A percentile compares a stretch with the other conserved stretches of the same genome.
Conservation (phyloP, 2,797 vertebrate species). For the Brachyrhaphis roseni region DNA sequence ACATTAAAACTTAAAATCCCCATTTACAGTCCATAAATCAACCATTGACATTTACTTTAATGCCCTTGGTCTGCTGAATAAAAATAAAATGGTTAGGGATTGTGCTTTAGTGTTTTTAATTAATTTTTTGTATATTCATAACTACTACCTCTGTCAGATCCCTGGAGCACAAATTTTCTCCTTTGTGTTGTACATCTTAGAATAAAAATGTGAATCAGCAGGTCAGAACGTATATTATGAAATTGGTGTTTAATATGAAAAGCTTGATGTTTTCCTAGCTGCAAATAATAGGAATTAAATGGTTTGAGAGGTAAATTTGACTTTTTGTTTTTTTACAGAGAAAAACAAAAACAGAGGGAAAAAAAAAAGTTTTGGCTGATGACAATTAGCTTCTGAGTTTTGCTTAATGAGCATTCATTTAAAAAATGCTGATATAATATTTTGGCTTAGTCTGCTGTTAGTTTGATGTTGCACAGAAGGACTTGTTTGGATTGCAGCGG, state of each 20-base stretch:
- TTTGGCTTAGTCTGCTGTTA: not conserved
- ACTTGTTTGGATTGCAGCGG: slow-evolving; percentile 8
- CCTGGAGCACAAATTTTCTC: not conserved
- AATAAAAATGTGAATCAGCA: not conserved
- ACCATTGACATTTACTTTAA: not conserved
- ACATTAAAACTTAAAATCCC: not conserved
- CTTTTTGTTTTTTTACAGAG: slow-evolving; percentile 5
- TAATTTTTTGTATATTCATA: not conserved
- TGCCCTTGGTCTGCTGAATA: not conserved
- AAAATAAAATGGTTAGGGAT: not conserved
- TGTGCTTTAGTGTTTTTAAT: not conserved
- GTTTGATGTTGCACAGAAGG: not conserved
- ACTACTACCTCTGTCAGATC: not conserved
- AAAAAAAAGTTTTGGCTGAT: not conserved
- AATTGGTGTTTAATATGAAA: not conserved
- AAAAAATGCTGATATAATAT: not conserved
- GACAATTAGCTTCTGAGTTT: not conserved
- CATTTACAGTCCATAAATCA: not conserved
- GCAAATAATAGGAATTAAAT: slow-evolving; percentile 4
- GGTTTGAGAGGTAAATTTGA: not conserved
- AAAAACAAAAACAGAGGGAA: too few species aligned
- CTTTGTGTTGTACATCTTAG: not conserved
- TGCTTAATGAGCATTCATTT: not conserved
- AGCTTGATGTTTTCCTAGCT: not conserved
- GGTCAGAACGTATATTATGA: not conserved